Percentiles rank a stretch among this genome's conserved stretches.
phyloP scores from a whole-genome alignment of 2,888 invertebrate genomes.

The Cistogaster globosa region DNA sequence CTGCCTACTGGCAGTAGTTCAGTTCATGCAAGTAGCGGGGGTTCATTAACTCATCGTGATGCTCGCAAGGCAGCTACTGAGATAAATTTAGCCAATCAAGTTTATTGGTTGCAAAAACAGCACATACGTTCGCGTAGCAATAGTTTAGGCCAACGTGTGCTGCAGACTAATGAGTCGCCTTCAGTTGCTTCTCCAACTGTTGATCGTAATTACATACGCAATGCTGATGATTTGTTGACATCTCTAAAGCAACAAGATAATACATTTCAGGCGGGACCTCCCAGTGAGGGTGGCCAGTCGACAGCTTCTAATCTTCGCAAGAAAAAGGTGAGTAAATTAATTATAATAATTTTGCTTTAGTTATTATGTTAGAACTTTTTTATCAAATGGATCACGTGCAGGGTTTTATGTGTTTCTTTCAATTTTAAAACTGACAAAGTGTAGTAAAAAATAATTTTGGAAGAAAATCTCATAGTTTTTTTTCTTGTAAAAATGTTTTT shows the following conservation, averaged over 20 bases:
- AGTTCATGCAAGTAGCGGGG: neutral
- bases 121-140: slow-evolving; percentile 78
- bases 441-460: no score
- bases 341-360: no score
- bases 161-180: slow-evolving; percentile 32
- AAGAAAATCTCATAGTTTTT: no score
- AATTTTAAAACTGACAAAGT: no score
- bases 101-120: slow-evolving; percentile 80
- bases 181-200: slow-evolving; percentile 3
- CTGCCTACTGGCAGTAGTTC: slow-evolving; percentile 47
- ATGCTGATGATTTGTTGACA: slow-evolving; percentile 80
- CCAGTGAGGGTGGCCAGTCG: slow-evolving; percentile 75
- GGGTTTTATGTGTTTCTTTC: no score
- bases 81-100: slow-evolving; percentile 80
- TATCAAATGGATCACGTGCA: no score
- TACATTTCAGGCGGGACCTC: slow-evolving; percentile 69
- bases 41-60: slow-evolving; percentile 74
- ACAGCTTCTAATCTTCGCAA: slow-evolving; percentile 77
- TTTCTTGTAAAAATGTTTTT: no score
- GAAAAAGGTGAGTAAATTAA: slow-evolving; percentile 78
- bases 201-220: slow-evolving; percentile 78
- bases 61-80: slow-evolving; percentile 78
- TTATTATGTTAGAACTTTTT: no score
- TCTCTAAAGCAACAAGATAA: slow-evolving; percentile 76
- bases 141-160: slow-evolving; percentile 76